phyloP scores from a whole-genome alignment of 2,888 invertebrate genomes.

The Argyresthia goedartella region DNA sequence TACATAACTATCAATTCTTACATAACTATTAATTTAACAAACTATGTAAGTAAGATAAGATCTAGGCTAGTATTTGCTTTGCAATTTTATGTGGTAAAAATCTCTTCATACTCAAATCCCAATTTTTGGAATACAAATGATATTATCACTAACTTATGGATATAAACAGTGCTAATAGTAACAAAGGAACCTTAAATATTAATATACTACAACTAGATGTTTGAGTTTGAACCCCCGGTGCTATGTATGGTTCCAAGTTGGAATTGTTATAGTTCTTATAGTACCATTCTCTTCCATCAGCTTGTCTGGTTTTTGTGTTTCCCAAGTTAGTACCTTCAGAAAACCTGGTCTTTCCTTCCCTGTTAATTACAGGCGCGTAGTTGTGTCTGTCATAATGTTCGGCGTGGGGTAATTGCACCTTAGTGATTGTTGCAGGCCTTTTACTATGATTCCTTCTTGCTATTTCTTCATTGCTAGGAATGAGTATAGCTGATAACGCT shows the following conservation, averaged over 20 bases:
- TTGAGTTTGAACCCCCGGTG: constrained; percentile 37
- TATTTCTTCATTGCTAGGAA: constrained; percentile 65
- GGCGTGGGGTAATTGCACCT: constrained; percentile 51
- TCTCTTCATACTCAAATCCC: no score
- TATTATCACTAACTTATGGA: no score
- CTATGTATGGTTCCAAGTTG: constrained; percentile 57
- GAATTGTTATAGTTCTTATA: constrained; percentile 86
- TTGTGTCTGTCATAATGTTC: constrained; percentile 42
- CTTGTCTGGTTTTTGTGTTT: constrained; percentile 53
- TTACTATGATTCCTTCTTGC: constrained; percentile 35
- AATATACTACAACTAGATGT: constrained; percentile 22
- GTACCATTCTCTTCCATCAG: constrained; percentile 83
- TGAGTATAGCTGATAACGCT: constrained; percentile 73
- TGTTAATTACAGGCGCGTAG: constrained; percentile 46
- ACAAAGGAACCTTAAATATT: constrained; percentile 9
- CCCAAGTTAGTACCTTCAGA: constrained; percentile 40
- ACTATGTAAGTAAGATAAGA: no score
- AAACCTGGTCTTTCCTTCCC: constrained; percentile 56
- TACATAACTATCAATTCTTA: no score
- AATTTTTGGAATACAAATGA: no score
- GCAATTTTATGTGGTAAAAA: no score
- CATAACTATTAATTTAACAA: no score
- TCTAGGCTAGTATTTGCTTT: no score
- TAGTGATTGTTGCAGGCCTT: constrained; percentile 54
- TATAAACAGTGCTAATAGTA: constrained; percentile 9